phyloP scores from a whole-genome alignment of 2,797 vertebrate genomes.

The Danionella dracula region DNA sequence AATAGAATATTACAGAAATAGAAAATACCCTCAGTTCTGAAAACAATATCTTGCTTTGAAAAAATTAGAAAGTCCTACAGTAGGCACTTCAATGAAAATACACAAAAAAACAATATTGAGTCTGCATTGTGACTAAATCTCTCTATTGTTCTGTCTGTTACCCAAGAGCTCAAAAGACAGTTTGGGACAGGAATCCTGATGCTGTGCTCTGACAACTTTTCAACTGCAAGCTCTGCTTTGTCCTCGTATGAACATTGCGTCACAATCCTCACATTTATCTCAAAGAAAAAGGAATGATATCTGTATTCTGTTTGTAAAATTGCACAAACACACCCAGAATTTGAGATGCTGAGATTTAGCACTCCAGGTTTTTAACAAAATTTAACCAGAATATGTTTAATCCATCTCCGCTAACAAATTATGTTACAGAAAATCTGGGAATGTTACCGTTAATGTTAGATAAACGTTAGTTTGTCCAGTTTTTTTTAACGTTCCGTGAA shows the following conservation, averaged over 20 bases:
- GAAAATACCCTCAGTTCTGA: background rate
- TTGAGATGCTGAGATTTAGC: no score
- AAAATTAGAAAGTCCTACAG: conserved; percentile 42
- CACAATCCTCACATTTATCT: conserved; percentile 62
- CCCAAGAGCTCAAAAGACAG: conserved; percentile 57
- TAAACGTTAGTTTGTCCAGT: no score
- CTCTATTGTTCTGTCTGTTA: conserved; percentile 71
- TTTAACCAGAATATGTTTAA: no score
- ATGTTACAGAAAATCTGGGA: no score
- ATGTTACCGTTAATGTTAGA: no score
- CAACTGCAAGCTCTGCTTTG: conserved; percentile 38
- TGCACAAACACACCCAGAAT: conserved; percentile 64
- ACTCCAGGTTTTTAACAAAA: no score
- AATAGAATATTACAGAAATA: no score
- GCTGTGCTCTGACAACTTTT: conserved; percentile 70
- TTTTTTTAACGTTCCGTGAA: no score
- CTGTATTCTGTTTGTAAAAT: conserved; percentile 74
- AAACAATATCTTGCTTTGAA: no score
- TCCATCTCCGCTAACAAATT: no score
- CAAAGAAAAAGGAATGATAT: conserved; percentile 67
- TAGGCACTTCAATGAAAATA: conserved; percentile 69
- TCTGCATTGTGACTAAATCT: conserved; percentile 52
- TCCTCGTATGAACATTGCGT: conserved; percentile 59
- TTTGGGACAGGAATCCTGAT: conserved; percentile 75
- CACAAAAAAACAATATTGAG: conserved; percentile 56